Percentiles rank a stretch among this genome's conserved stretches.
Evolutionary conservation across 2,888 invertebrate species (phyloP).

Genomic region (Eubasilissa splendida): DNA sequence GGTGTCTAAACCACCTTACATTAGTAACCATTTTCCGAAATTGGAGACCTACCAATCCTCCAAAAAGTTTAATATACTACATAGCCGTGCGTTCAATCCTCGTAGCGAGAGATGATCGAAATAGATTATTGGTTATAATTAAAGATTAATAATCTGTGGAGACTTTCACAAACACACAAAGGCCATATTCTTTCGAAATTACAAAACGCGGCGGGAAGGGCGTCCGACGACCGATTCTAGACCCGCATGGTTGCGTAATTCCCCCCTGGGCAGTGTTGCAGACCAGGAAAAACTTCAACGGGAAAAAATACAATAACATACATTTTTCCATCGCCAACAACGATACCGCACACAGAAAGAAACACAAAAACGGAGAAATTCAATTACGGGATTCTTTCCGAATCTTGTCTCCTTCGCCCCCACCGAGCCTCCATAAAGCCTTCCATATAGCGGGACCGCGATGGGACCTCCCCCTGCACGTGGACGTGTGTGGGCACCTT

Average conservation of each 20-base stretch:
- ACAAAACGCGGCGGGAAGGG: no score
- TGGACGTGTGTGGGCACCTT: neutral
- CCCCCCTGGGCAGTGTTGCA: neutral
- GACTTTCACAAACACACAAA: no score
- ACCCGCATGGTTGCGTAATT: neutral
- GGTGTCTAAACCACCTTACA: no score
- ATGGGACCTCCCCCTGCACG: neutral
- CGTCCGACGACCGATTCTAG: neutral
- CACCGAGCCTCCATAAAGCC: neutral
- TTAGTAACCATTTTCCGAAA: no score
- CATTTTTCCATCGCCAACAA: constrained; percentile 10
- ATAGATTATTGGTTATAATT: no score
- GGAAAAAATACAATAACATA: constrained; percentile 17
- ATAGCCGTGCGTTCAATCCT: no score
- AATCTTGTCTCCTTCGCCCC: neutral
- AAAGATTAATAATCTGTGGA: no score
- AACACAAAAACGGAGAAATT: constrained; percentile 23
- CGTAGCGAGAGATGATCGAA: no score
- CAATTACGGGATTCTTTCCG: constrained; percentile 28
- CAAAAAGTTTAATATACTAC: no score
- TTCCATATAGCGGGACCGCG: neutral
- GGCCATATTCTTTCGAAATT: no score
- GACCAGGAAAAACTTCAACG: neutral
- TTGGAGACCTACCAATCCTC: no score
- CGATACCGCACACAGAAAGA: neutral